Evolutionary conservation across 1,140 invertebrate genomes (phyloP), one percentile per base, ranked within the genome.

Genomic region (Helicorthomorpha holstii): DNA sequence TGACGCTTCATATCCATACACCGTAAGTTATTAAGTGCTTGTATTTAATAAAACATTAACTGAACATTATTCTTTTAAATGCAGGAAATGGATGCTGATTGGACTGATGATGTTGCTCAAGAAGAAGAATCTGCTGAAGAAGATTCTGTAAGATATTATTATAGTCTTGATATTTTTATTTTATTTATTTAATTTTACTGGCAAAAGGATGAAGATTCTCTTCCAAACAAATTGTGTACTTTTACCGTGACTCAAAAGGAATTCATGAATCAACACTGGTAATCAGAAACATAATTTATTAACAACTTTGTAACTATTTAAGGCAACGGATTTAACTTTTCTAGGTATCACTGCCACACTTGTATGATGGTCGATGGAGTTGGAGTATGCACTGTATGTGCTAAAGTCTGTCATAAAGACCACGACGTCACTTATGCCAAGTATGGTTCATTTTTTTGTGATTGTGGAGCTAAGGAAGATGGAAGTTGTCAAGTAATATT

Each of bases 371-470:
- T 95, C 22, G 94, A 98, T 65, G 85, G 92, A 14, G 90, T 95
- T 19, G 95, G 95, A 0, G 91, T 97, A 12, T 98, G 95, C 66
- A 91, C 89, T 0, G 83, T 98, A 1, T 98, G 94, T 71, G 94
- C 93, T 1, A 75, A 88, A 52, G 93, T 98, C 1, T 98, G 94
- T 64, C 94, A 98, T 65, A 81, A 85, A 55, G 88, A 86, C 14
- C 93, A 98, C 66, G 94, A 98, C 65, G 80, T 98, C 0, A 94
- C 91, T 0, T 98, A 98, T 67, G 88, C 93, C 21, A 98, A 98
- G 66, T 94, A 87, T 66, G 94, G 93, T 2, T 95, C 94, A 57
- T 98, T 98, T 72, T 98, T 98, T 70, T 98, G 94, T 65, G 93
- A 98, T 66, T 98, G 94, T 69, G 94, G 94, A 2, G 92, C 90